Evolutionary conservation across 2,113 vertebrate species (phyloP).

Genomic region (Crotophaga sulcirostris): DNA sequence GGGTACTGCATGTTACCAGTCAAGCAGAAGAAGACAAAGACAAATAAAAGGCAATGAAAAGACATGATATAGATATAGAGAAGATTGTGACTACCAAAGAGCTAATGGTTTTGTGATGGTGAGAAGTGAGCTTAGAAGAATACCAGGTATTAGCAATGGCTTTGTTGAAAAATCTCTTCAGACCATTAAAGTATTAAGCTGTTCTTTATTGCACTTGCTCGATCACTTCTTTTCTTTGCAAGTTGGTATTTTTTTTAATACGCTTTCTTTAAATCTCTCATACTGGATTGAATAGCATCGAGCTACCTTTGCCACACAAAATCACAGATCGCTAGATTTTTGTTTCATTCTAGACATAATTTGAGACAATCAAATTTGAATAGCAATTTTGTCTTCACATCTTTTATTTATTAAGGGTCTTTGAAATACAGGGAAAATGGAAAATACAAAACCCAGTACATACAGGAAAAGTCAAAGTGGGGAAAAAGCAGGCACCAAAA

Average conservation of each 20-base stretch:
- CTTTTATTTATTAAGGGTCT: conserved; percentile 76
- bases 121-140: conserved; percentile 37
- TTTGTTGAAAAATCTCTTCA: conserved; percentile 54
- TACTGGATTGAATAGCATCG: conserved; percentile 56
- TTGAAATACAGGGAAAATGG: conserved; percentile 39
- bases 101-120: conserved; percentile 20
- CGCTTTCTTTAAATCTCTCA: conserved; percentile 59
- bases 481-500: conserved; percentile 7
- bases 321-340: conserved; percentile 67
- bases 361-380: conserved; percentile 74
- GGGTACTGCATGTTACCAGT: conserved; percentile 55
- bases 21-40: conserved; percentile 66
- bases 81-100: conserved; percentile 40
- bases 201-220: conserved; percentile 36
- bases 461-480: conserved; percentile 1
- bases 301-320: conserved; percentile 65
- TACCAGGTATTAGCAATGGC: background rate
- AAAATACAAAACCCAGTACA: conserved; percentile 40
- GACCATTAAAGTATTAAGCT: conserved; percentile 64
- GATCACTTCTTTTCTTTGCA: conserved; percentile 19
- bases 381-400: conserved; percentile 74
- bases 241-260: background rate
- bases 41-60: conserved; percentile 62
- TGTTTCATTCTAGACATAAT: conserved; percentile 73
- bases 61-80: background rate